These are phyloP conservation scores for Agrochola circellaris DNA, from an alignment of 2,888 invertebrate genomes.

Conservation along the genomic window DNA sequence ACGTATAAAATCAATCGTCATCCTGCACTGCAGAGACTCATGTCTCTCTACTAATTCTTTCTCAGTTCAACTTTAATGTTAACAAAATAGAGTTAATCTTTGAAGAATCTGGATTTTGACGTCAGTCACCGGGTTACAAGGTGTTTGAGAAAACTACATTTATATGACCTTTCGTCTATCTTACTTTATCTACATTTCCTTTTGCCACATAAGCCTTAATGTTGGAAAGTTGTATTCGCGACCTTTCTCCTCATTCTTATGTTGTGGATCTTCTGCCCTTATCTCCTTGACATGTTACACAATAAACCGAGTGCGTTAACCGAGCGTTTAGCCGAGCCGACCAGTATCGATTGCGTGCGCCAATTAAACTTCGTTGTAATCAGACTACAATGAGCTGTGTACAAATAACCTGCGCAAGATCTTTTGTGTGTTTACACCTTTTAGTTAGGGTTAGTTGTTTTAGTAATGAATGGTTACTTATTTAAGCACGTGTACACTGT, in stretches of 20 bases:
- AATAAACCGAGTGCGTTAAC: slow-evolving; percentile 61
- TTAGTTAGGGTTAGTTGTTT: slow-evolving; percentile 16
- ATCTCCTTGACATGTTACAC: slow-evolving; percentile 26
- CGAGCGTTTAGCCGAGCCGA: slow-evolving; percentile 47
- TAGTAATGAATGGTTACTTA: neutral
- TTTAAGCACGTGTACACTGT: neutral
- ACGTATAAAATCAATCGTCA: too few species aligned
- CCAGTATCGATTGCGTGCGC: slow-evolving; percentile 62
- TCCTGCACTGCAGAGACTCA: neutral
- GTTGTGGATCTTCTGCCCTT: slow-evolving; percentile 48
- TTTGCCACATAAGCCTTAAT: too few species aligned
- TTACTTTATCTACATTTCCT: too few species aligned
- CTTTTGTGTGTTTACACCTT: slow-evolving; percentile 45
- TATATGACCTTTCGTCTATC: neutral
- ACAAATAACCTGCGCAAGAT: slow-evolving; percentile 27
- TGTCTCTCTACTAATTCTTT: neutral
- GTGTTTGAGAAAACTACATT: too few species aligned
- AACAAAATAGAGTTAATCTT: neutral
- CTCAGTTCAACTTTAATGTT: neutral
- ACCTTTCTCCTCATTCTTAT: neutral
- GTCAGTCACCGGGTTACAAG: neutral
- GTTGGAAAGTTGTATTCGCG: neutral
- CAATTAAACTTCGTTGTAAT: slow-evolving; percentile 57
- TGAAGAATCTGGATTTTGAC: neutral
- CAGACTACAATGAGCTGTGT: slow-evolving; percentile 34